Conservation (phyloP, 2,113 vertebrate species). For the Daphoenositta chrysoptera region DNA sequence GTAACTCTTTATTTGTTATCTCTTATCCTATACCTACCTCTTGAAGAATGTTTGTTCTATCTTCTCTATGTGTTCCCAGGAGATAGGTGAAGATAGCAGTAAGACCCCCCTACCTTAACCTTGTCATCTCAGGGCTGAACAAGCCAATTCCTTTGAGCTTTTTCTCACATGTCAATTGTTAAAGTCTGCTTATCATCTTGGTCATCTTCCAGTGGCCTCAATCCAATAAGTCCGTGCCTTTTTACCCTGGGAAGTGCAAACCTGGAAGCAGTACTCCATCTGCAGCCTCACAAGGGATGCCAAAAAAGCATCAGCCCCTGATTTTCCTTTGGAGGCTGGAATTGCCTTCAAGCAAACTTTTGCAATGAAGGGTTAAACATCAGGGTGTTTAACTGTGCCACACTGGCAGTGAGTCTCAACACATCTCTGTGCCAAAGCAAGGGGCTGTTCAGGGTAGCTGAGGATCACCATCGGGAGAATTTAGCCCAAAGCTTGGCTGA, state of each 20-base stretch:
- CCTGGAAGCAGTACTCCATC: background rate
- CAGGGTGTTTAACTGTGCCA: fast-evolving
- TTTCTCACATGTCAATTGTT: background rate
- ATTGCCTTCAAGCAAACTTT: background rate
- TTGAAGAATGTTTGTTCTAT: background rate
- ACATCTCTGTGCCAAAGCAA: background rate
- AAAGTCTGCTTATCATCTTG: background rate
- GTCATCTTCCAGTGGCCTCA: background rate
- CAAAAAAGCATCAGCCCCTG: background rate
- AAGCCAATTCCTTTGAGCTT: background rate
- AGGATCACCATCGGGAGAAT: background rate
- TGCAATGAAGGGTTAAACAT: background rate
- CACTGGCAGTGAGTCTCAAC: background rate
- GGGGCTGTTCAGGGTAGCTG: constrained; percentile 19
- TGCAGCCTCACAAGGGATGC: background rate
- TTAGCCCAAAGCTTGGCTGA: constrained; percentile 46
- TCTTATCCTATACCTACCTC: background rate
- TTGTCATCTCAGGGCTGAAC: background rate
- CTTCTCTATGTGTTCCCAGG: background rate
- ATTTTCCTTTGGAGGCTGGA: background rate
- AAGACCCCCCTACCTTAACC: background rate
- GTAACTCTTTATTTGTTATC: background rate
- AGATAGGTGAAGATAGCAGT: background rate
- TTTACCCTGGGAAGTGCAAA: background rate
- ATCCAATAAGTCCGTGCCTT: background rate